A percentile compares a stretch with the other conserved stretches of the same genome.
These are phyloP conservation scores for Eubucco bourcierii DNA, from an alignment of 2,113 vertebrate species.

Conservation along the genomic window DNA sequence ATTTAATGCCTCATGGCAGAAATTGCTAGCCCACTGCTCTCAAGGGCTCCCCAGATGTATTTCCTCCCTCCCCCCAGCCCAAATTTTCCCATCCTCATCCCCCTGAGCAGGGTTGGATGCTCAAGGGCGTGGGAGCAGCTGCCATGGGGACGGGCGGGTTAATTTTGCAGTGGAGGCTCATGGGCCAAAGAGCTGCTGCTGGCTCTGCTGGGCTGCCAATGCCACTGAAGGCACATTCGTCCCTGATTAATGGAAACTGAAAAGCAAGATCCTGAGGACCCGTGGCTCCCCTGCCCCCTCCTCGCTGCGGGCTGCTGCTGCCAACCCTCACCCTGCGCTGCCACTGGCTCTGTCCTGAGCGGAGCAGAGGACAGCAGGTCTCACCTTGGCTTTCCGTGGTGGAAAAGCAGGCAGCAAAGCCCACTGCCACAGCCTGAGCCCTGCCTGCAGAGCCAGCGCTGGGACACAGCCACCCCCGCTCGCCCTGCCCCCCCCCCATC, in stretches of 20 bases:
- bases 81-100: accelerated
- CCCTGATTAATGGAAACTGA: conserved; percentile 24
- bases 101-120: accelerated
- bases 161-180: not conserved
- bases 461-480: accelerated
- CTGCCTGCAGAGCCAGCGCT: not conserved
- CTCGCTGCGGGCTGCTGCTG: accelerated
- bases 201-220: not conserved
- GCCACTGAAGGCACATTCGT: not conserved
- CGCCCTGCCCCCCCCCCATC: accelerated
- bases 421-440: accelerated
- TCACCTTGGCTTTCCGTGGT: accelerated
- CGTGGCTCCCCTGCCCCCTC: not conserved
- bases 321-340: accelerated
- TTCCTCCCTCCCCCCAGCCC: not conserved
- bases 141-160: accelerated
- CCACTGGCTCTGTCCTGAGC: accelerated
- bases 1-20: not conserved
- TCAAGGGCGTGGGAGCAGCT: not conserved
- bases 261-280: not conserved
- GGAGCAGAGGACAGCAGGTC: not conserved
- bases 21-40: not conserved
- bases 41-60: not conserved
- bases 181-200: not conserved
- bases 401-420: not conserved